These are phyloP conservation scores for Pantherophis alleghaniensis DNA, from an alignment of 2,797 vertebrate species.

Conservation along the genomic window DNA sequence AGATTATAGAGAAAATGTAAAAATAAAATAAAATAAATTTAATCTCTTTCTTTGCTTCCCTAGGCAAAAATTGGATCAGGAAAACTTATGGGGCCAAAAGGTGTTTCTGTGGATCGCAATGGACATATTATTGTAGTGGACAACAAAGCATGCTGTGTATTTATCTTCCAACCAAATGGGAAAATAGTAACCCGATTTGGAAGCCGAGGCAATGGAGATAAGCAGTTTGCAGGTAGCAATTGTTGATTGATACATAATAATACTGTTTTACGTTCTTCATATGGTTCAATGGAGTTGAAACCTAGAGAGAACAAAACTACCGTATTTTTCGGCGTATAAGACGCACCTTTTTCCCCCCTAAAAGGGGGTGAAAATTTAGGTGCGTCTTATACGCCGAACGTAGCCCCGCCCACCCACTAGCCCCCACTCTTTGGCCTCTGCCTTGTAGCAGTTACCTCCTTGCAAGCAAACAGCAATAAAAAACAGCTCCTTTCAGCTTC, in stretches of 20 bases:
- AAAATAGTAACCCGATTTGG: conserved; percentile 98
- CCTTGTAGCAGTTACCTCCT: no score
- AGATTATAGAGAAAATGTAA: not conserved
- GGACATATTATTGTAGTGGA: conserved; percentile 97
- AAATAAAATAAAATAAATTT: not conserved
- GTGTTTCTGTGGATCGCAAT: conserved; percentile 93
- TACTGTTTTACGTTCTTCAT: conserved; percentile 69
- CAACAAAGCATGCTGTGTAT: conserved; percentile 98
- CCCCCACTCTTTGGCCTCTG: no score
- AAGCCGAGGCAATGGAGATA: conserved; percentile 94
- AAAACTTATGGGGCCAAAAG: conserved; percentile 98
- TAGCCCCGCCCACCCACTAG: no score
- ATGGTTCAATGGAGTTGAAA: conserved; percentile 73
- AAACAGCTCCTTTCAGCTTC: no score
- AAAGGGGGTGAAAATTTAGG: no score
- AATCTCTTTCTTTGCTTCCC: conserved; percentile 38
- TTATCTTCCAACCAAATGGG: conserved; percentile 95
- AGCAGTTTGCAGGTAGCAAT: conserved; percentile 97
- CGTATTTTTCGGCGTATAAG: no score
- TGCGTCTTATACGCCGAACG: no score
- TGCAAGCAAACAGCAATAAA: no score
- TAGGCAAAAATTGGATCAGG: conserved; percentile 95
- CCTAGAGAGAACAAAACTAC: not conserved
- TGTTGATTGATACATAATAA: conserved; percentile 73
- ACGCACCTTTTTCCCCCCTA: no score